Conservation (phyloP, 1,140 invertebrate genomes). For the Proctacanthus coquilletti region DNA sequence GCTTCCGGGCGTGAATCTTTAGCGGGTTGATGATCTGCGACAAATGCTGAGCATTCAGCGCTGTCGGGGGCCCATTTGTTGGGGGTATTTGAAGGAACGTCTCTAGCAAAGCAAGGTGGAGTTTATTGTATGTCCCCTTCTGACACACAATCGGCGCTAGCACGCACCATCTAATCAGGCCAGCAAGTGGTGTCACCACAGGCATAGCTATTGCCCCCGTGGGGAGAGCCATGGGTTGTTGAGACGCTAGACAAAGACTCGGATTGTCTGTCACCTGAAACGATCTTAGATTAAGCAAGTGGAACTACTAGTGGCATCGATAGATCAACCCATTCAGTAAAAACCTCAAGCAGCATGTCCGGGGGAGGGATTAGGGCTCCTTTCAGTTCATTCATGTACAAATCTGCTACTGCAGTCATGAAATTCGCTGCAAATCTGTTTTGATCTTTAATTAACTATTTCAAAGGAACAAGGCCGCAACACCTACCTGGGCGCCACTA, state of each 20-base stretch:
- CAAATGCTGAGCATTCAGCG: conserved; percentile 41
- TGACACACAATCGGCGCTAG: conserved; percentile 39
- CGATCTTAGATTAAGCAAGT: conserved; percentile 4
- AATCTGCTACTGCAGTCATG: conserved; percentile 61
- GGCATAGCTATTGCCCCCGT: conserved; percentile 67
- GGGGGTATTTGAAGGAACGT: conserved; percentile 38
- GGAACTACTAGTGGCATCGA: conserved; percentile 4
- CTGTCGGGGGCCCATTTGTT: conserved; percentile 34
- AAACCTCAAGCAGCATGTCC: conserved; percentile 40
- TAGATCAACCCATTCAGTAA: conserved; percentile 43
- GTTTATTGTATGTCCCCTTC: conserved; percentile 34
- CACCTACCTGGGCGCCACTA: conserved; percentile 46
- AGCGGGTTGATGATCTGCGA: conserved; percentile 31
- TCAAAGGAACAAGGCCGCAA: neutral
- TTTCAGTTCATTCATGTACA: conserved; percentile 40
- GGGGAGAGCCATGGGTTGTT: conserved; percentile 52
- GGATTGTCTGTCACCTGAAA: conserved; percentile 44
- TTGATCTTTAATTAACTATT: too few relatives aligned
- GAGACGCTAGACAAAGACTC: conserved; percentile 49
- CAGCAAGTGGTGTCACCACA: conserved; percentile 61
- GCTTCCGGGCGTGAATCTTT: conserved; percentile 30
- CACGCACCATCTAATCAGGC: conserved; percentile 54
- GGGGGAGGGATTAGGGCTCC: conserved; percentile 36
- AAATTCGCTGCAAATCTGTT: conserved; percentile 53
- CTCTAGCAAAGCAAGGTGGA: conserved; percentile 47